Evolutionary conservation across 2,888 invertebrate species (phyloP).

Genomic region (Drosophila emarginata): DNA sequence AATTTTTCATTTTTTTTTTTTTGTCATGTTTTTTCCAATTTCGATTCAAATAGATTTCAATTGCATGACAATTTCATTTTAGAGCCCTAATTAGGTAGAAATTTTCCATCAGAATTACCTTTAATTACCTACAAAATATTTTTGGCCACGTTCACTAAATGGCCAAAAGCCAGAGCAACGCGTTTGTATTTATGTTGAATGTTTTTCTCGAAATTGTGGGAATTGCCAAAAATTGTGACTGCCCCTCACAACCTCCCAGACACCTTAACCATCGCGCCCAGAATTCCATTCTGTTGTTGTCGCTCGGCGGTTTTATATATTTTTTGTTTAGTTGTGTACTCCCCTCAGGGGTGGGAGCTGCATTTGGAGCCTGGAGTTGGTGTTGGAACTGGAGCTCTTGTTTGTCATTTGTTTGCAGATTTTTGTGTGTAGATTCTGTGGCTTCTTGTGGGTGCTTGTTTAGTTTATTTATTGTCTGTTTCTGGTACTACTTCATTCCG

Average conservation of each 20-base stretch:
- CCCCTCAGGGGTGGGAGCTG: constrained; percentile 6
- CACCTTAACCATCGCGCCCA: constrained; percentile 9
- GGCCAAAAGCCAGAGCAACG: constrained; percentile 8
- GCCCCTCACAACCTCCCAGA: neutral
- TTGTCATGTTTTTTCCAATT: constrained; percentile 12
- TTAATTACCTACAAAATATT: constrained; percentile 5
- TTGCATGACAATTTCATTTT: neutral
- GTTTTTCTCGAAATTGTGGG: constrained; percentile 40
- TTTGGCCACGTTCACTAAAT: constrained; percentile 1
- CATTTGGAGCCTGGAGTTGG: neutral
- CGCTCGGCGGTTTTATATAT: constrained; percentile 53
- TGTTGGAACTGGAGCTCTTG: constrained; percentile 48
- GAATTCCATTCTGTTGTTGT: constrained; percentile 40
- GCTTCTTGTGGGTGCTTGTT: constrained; percentile 71
- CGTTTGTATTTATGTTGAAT: constrained; percentile 18
- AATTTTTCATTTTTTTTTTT: neutral
- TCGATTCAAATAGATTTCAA: neutral
- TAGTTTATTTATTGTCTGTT: constrained; percentile 74
- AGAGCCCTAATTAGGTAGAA: neutral
- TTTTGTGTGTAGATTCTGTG: constrained; percentile 77
- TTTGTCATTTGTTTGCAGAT: constrained; percentile 78
- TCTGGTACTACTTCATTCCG: neutral
- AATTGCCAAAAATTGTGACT: constrained; percentile 52
- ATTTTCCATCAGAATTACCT: neutral
- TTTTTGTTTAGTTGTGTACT: constrained; percentile 61